These are phyloP conservation scores for Cyphomyrus plagiostoma DNA, from an alignment of 2,113 vertebrate genomes.

Conservation along the genomic window DNA sequence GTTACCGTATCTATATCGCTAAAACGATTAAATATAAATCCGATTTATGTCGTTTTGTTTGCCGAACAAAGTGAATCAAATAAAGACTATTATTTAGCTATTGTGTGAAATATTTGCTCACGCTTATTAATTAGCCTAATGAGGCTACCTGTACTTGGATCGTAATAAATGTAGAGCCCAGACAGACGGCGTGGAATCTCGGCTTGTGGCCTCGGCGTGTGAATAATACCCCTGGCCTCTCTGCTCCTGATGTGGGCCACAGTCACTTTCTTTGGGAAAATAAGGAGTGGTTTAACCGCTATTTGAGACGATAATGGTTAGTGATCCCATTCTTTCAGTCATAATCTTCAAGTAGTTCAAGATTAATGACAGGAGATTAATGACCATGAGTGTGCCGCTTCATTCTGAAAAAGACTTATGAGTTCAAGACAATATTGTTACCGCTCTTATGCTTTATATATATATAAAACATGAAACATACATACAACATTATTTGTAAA, in stretches of 20 bases:
- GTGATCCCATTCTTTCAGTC: conserved; percentile 76
- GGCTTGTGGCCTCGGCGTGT: conserved; percentile 18
- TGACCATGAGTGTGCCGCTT: conserved; percentile 47
- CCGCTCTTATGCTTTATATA: background rate
- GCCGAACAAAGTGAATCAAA: background rate
- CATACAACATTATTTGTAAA: no score
- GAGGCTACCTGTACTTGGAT: background rate
- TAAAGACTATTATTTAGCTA: background rate
- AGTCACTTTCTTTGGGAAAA: conserved; percentile 66
- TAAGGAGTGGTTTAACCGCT: conserved; percentile 67
- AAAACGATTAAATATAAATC: conserved; percentile 9
- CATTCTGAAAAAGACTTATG: conserved; percentile 62
- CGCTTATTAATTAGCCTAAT: background rate
- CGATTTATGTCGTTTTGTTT: background rate
- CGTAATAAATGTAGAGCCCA: background rate
- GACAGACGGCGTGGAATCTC: background rate
- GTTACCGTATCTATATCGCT: background rate
- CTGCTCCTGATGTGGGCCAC: background rate
- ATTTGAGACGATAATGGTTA: conserved; percentile 75
- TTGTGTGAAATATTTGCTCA: conserved; percentile 21
- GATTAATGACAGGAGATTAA: conserved; percentile 74
- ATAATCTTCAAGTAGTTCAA: conserved; percentile 81
- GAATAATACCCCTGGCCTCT: conserved; percentile 19
- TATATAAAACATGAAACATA: no score
- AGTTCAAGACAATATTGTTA: conserved; percentile 56